phyloP scores from a whole-genome alignment of 2,113 vertebrate genomes.

The Gymnarchus niloticus region DNA sequence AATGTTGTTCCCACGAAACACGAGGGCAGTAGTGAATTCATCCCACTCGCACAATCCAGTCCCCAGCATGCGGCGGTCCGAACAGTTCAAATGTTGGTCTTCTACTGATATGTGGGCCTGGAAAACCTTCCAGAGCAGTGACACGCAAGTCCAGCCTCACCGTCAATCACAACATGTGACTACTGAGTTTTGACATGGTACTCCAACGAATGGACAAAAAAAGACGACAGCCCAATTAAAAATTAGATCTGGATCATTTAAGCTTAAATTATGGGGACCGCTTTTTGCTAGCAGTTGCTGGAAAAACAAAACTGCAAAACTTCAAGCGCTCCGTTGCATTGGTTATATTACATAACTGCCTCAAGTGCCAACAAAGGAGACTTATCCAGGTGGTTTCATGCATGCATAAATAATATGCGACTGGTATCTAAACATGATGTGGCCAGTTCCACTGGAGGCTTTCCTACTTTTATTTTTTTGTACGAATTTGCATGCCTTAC shows the following conservation, averaged over 20 bases:
- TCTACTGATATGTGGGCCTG: neutral
- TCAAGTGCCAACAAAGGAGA: neutral
- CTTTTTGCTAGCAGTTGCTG: neutral
- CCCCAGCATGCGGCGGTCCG: neutral
- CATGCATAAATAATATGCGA: neutral
- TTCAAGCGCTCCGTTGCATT: neutral
- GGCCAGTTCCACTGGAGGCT: neutral
- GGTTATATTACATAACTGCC: slow-evolving; percentile 2
- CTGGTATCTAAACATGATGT: neutral
- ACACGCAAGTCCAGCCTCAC: neutral
- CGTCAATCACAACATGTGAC: neutral
- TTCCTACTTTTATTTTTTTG: neutral
- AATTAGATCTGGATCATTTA: neutral
- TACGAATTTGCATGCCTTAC: neutral
- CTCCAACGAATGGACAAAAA: neutral
- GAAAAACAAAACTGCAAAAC: slow-evolving; percentile 9
- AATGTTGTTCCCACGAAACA: neutral
- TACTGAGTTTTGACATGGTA: neutral
- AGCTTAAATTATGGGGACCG: neutral
- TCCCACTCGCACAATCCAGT: neutral
- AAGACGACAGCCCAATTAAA: neutral
- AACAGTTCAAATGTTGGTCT: neutral
- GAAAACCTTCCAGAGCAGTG: neutral
- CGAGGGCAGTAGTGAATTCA: neutral
- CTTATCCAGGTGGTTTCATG: neutral